Conservation (phyloP, 2,888 invertebrate species). For the Pyrrhosoma nymphula region DNA sequence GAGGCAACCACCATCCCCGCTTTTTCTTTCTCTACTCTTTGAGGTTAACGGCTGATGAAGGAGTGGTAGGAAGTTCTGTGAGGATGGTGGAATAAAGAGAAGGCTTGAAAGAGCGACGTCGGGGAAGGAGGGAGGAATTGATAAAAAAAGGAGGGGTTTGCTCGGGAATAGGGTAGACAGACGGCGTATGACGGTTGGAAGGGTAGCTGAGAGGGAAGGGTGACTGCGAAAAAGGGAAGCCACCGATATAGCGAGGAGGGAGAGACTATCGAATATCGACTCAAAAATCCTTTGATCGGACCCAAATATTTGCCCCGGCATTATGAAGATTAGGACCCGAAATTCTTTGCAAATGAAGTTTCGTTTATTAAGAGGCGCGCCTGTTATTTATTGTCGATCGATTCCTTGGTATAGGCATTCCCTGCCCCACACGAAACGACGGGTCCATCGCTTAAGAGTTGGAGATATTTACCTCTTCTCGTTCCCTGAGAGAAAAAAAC, state of each 20-base stretch:
- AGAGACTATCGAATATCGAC: background rate
- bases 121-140: background rate
- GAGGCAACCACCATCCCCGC: background rate
- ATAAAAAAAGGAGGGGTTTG: no score
- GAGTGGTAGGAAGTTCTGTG: background rate
- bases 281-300: conserved; percentile 34
- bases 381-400: conserved; percentile 24
- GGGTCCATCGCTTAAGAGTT: background rate
- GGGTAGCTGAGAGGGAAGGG: background rate
- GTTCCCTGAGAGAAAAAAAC: background rate
- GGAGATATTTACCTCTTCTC: background rate
- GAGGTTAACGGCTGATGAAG: conserved; percentile 22
- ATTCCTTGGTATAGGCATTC: background rate
- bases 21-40: background rate
- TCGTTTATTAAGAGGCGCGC: background rate
- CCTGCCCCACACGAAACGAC: background rate
- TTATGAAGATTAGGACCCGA: background rate
- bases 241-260: background rate
- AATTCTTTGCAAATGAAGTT: conserved; percentile 34
- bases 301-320: conserved; percentile 31
- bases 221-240: background rate
- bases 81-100: background rate
- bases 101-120: background rate
- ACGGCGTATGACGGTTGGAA: background rate
- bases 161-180: background rate